Evolutionary conservation across 92 coral and sea anemone species (phyloP).

Genomic region (Parazoanthus darwini): DNA sequence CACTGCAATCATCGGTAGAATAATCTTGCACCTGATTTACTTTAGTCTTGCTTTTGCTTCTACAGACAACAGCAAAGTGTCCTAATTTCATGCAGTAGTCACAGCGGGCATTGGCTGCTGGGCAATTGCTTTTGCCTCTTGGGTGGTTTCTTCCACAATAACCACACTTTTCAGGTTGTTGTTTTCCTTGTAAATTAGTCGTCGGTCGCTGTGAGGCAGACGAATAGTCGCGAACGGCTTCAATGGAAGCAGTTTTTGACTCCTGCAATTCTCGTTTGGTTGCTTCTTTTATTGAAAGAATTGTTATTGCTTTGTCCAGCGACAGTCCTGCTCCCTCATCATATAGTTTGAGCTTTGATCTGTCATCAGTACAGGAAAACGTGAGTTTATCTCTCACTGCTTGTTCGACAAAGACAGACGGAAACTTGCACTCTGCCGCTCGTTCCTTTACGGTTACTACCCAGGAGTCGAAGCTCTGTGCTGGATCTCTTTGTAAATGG

Average conservation of each 20-base stretch:
- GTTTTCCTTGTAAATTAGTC: slow-evolving; percentile 20
- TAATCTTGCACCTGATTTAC: slow-evolving; percentile 45
- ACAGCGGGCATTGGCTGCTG: slow-evolving; percentile 62
- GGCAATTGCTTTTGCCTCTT: slow-evolving; percentile 56
- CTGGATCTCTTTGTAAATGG: slow-evolving; percentile 54
- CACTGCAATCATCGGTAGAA: slow-evolving; percentile 15
- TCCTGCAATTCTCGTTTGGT: slow-evolving; percentile 56
- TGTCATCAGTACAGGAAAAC: slow-evolving; percentile 56
- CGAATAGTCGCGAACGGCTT: slow-evolving; percentile 42
- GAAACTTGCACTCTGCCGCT: slow-evolving; percentile 63
- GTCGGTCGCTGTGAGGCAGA: slow-evolving; percentile 19
- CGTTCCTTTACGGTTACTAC: slow-evolving; percentile 55
- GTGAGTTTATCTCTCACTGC: slow-evolving; percentile 59
- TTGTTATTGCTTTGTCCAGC: slow-evolving; percentile 50
- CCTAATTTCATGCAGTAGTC: slow-evolving; percentile 45
- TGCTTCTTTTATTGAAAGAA: slow-evolving; percentile 58
- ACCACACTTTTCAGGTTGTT: slow-evolving; percentile 41
- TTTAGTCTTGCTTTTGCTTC: slow-evolving; percentile 37
- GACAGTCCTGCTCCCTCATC: slow-evolving; percentile 56
- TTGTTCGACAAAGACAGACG: slow-evolving; percentile 48
- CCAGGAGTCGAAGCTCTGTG: slow-evolving; percentile 64
- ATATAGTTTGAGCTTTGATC: slow-evolving; percentile 53
- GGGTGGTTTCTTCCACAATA: slow-evolving; percentile 24
- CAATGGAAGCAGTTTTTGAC: slow-evolving; percentile 43
- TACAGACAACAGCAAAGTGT: slow-evolving; percentile 50